Conservation (phyloP, 1,140 invertebrate genomes). For the Aphidius gifuensis region DNA sequence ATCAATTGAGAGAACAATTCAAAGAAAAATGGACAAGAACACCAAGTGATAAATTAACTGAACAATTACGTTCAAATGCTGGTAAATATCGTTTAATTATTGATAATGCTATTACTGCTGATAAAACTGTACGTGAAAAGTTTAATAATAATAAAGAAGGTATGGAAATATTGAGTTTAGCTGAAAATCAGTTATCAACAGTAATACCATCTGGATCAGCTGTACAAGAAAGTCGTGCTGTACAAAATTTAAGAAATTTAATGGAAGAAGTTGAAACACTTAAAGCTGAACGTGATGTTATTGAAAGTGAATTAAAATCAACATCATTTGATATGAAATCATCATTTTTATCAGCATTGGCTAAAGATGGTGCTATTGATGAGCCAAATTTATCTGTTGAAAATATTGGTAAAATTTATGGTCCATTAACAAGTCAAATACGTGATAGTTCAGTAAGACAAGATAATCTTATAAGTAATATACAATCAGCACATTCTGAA, state of each 20-base stretch:
- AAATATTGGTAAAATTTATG: conserved; percentile 75
- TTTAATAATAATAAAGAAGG: conserved; percentile 76
- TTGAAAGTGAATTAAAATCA: conserved; percentile 85
- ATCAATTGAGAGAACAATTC: conserved; percentile 84
- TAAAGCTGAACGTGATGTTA: conserved; percentile 83
- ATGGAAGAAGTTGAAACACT: conserved; percentile 86
- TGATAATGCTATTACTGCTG: conserved; percentile 73
- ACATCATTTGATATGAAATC: conserved; percentile 82
- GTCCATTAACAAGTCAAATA: conserved; percentile 78
- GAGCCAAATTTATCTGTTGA: conserved; percentile 78
- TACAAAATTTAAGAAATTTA: conserved; percentile 68
- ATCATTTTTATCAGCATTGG: conserved; percentile 75
- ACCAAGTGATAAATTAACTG: conserved; percentile 82
- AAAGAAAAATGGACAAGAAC: conserved; percentile 89
- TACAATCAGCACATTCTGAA: conserved; percentile 74
- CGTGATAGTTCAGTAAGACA: conserved; percentile 75
- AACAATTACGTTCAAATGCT: conserved; percentile 81
- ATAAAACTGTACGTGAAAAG: conserved; percentile 79
- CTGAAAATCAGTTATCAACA: conserved; percentile 63
- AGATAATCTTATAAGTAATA: conserved; percentile 71
- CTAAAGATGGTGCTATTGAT: conserved; percentile 82
- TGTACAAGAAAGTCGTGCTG: conserved; percentile 61
- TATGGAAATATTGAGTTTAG: conserved; percentile 79
- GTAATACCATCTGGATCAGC: conserved; percentile 63
- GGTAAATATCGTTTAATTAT: conserved; percentile 91